phyloP scores from a whole-genome alignment of 53 echinoderm and acorn worm genomes.

The Astropecten irregularis region DNA sequence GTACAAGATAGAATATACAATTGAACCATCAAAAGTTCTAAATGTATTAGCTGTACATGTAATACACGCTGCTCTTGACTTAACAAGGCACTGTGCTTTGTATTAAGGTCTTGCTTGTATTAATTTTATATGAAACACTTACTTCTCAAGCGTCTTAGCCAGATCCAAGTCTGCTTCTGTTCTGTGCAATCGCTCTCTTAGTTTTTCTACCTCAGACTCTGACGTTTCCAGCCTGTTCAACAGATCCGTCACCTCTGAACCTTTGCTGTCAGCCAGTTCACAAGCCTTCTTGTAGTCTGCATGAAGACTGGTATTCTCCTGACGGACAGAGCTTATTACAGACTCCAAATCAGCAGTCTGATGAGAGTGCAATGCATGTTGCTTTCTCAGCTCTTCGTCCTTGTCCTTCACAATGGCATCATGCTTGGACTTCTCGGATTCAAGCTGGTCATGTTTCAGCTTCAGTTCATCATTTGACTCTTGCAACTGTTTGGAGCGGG shows the following conservation, averaged over 20 bases:
- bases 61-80: too few species aligned
- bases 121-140: conserved; percentile 28
- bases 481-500: conserved; percentile 16
- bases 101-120: too few species aligned
- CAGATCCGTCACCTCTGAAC: conserved; percentile 71
- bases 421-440: conserved; percentile 53
- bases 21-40: too few species aligned
- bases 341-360: conserved; percentile 65
- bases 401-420: conserved; percentile 33
- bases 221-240: conserved; percentile 73
- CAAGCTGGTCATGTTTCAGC: conserved; percentile 46
- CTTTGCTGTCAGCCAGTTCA: conserved; percentile 75
- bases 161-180: conserved; percentile 64
- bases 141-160: conserved; percentile 70
- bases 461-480: conserved; percentile 53
- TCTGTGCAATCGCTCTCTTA: conserved; percentile 68
- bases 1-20: too few species aligned
- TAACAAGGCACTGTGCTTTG: too few species aligned
- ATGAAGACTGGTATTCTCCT: conserved; percentile 70
- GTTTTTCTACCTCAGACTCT: conserved; percentile 70
- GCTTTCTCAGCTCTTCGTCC: conserved; percentile 32
- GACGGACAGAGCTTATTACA: conserved; percentile 34
- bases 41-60: too few species aligned
- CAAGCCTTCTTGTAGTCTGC: conserved; percentile 86
- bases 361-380: conserved; percentile 10